phyloP scores from a whole-genome alignment of 2,888 invertebrate genomes.

The Rotaria magnacalcarata region DNA sequence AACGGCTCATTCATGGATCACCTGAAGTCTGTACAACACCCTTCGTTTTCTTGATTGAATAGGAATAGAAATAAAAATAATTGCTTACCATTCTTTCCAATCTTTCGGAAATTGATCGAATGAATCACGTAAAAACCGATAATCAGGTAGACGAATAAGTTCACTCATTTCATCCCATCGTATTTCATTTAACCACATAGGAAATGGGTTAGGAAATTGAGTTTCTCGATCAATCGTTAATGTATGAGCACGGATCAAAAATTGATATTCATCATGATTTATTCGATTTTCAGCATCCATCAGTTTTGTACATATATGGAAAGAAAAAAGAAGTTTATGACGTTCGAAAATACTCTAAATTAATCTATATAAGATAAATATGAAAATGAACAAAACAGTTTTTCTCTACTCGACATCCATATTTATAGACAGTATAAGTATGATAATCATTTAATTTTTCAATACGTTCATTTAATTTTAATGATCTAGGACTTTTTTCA shows the following conservation, averaged over 20 bases:
- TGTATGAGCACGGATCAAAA: constrained; percentile 70
- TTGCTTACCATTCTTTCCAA: constrained; percentile 23
- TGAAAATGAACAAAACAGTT: too few species aligned
- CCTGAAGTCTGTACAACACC: too few species aligned
- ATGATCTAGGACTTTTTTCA: constrained; percentile 70
- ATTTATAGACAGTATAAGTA: constrained; percentile 79
- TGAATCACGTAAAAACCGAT: constrained; percentile 71
- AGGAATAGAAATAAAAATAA: background rate
- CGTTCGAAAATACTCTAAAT: constrained; percentile 72
- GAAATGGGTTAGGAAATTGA: constrained; percentile 75
- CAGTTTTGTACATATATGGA: constrained; percentile 80
- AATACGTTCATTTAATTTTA: constrained; percentile 71
- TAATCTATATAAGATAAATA: background rate
- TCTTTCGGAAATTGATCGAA: constrained; percentile 30
- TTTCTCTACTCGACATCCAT: constrained; percentile 45
- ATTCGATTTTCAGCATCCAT: constrained; percentile 72
- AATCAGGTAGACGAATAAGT: constrained; percentile 76
- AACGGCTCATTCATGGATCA: too few species aligned
- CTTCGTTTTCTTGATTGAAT: too few species aligned
- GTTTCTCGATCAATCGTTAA: constrained; percentile 73
- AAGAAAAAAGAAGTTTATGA: constrained; percentile 80
- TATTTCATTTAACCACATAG: constrained; percentile 73
- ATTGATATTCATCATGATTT: constrained; percentile 71
- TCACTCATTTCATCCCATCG: constrained; percentile 85
- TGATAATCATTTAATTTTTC: constrained; percentile 75